Conservation (phyloP, 2,888 invertebrate genomes). For the Brassicogethes aeneus region DNA sequence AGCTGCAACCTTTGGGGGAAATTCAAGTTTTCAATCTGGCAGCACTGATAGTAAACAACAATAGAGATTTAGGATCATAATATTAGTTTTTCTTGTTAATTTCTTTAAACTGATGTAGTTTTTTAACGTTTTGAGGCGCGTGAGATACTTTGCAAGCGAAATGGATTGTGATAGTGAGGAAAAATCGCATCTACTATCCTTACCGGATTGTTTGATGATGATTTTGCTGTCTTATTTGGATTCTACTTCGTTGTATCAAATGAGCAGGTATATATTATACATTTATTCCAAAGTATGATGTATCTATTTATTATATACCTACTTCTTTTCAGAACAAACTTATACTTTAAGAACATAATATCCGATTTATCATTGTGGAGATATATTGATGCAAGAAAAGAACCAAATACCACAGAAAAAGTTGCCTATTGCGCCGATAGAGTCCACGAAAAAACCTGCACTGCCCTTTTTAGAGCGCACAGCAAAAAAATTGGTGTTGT, state of each 20-base stretch:
- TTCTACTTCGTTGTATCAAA: constrained; percentile 28
- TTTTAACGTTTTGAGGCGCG: too few relatives aligned
- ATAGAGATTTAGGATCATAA: too few relatives aligned
- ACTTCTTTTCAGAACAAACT: too few relatives aligned
- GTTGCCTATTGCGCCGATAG: constrained; percentile 26
- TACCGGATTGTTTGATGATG: constrained; percentile 30
- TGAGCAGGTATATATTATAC: constrained; percentile 26
- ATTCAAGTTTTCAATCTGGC: too few relatives aligned
- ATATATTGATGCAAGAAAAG: constrained; percentile 26
- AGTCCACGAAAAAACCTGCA: constrained; percentile 25
- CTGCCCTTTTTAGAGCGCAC: constrained; percentile 17
- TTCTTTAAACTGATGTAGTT: too few relatives aligned
- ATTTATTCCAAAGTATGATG: background rate
- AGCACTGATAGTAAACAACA: too few relatives aligned
- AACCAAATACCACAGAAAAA: constrained; percentile 28
- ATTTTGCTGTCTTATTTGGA: constrained; percentile 30
- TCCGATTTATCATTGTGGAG: constrained; percentile 30
- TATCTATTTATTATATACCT: too few relatives aligned
- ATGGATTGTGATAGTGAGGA: too few relatives aligned
- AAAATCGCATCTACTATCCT: constrained; percentile 7
- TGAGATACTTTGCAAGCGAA: too few relatives aligned
- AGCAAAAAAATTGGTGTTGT: constrained; percentile 14
- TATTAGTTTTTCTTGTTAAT: too few relatives aligned
- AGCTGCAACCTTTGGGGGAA: too few relatives aligned
- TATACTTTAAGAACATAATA: constrained; percentile 26